Base-by-base conservation (phyloP, 2,113 vertebrate species). In the Heterochromis multidens region DNA sequence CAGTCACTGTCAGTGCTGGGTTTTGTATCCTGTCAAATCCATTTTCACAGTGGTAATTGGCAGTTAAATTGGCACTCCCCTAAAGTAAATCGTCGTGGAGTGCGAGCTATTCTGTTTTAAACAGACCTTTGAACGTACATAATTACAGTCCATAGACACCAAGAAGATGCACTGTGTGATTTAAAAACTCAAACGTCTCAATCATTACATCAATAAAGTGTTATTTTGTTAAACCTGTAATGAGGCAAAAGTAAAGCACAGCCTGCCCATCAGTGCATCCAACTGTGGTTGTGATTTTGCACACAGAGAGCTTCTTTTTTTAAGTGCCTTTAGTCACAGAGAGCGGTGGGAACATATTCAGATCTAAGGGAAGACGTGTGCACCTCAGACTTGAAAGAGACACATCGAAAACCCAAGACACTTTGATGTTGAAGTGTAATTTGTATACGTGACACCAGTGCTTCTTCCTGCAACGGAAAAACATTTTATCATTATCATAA, bases 351-450 rank as follows among this genome's bases (percentile, higher is more conserved):
- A 85, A 91, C 76, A 61, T 77, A 82, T 89, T 89, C 86, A 85
- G 87, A 94, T 93, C 90, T 85, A 61, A 92, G 81, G 56, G 82
- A 83, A 86, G 83, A 83, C 59, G 78, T 79, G 11, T 72, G 29
- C 86, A 88, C 78, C 90, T 92, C 88, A 83, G 70, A 93, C 91
- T 93, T 95, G 83, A 94, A 94, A 94, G 93, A 82, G 86, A 83
- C 61, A 17, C 82, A 61, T 80, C 5, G 63, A 81, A 90, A 91
- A 67, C 61, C 77, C 59, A 1, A 89, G 80, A 88, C 77, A 83
- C 91, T 94, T 95, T 95, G 93, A 95, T 92, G 93, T 86, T 62
- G 87, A 87, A 77, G 82, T 88, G 89, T 91, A 91, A 93, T 95
- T 92, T 95, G 91, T 94, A 90, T 82, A 92, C 88, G 87, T 58